Conservation (phyloP, 2,113 vertebrate genomes). For the Nipponia nippon region DNA sequence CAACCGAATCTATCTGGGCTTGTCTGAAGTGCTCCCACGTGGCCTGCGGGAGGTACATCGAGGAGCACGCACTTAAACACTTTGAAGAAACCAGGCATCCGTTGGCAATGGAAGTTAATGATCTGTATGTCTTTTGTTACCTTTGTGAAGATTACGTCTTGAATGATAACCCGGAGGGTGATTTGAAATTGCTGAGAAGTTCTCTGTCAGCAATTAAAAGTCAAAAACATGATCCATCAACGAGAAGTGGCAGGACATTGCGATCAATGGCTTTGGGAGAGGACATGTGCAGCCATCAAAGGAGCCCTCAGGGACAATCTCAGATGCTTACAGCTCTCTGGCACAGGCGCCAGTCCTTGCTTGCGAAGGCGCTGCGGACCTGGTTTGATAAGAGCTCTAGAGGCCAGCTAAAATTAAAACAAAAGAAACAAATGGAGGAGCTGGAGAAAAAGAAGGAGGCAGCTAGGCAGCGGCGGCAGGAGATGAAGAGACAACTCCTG, state of each 20-base stretch:
- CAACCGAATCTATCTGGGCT: slow-evolving; percentile 94
- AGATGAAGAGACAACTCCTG: slow-evolving; percentile 88
- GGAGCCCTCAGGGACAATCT: slow-evolving; percentile 74
- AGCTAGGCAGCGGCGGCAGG: slow-evolving; percentile 82
- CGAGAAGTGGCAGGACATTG: slow-evolving; percentile 81
- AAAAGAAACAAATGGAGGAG: slow-evolving; percentile 77
- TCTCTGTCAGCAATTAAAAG: slow-evolving; percentile 83
- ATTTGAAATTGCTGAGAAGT: slow-evolving; percentile 91
- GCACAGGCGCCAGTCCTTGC: slow-evolving; percentile 87
- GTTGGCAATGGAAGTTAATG: slow-evolving; percentile 93
- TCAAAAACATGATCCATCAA: slow-evolving; percentile 60
- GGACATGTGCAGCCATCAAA: slow-evolving; percentile 60
- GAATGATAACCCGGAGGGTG: slow-evolving; percentile 95
- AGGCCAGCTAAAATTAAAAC: slow-evolving; percentile 76
- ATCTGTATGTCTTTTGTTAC: slow-evolving; percentile 96
- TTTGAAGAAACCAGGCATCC: slow-evolving; percentile 89
- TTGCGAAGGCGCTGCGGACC: slow-evolving; percentile 79
- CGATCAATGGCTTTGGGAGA: slow-evolving; percentile 78
- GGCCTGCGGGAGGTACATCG: slow-evolving; percentile 92
- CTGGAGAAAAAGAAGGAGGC: slow-evolving; percentile 82
- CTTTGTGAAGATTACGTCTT: slow-evolving; percentile 95
- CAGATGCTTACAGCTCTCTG: slow-evolving; percentile 88
- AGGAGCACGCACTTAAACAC: slow-evolving; percentile 92
- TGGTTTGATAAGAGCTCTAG: slow-evolving; percentile 82
- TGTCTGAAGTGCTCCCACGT: slow-evolving; percentile 98